Evolutionary conservation across 2,797 vertebrate genomes (phyloP).

Genomic region (Psittacula derbiana): DNA sequence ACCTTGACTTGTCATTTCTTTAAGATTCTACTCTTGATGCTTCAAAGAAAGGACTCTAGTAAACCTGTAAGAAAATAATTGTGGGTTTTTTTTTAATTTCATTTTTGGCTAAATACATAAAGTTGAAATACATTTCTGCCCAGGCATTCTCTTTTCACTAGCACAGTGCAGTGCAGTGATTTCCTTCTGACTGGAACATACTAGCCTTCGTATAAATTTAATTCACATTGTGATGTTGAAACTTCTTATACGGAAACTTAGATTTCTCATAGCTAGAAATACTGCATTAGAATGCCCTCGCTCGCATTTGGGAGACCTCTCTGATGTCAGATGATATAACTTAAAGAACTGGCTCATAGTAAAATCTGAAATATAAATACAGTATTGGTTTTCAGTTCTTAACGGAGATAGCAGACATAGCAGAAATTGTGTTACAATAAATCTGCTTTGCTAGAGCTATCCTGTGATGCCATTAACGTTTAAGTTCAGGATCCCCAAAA

Average conservation of each 20-base stretch:
- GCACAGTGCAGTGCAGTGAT: neutral
- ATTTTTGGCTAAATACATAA: neutral
- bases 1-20: slow-evolving; percentile 17
- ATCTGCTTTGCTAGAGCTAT: neutral
- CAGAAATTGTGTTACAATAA: neutral
- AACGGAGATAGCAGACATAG: neutral
- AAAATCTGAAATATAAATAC: neutral
- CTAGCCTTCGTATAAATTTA: neutral
- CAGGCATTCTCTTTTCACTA: neutral
- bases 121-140: neutral
- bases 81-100: neutral
- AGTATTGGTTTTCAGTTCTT: neutral
- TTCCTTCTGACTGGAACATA: neutral
- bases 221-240: neutral
- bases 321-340: neutral
- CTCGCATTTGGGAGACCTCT: neutral
- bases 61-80: slow-evolving; percentile 31
- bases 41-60: neutral
- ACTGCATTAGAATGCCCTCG: neutral
- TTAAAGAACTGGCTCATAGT: neutral
- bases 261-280: neutral
- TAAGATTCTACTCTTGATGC: neutral
- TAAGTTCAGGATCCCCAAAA: neutral
- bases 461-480: neutral
- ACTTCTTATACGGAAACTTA: neutral